phyloP scores from a whole-genome alignment of 1,140 invertebrate species.

The Euwallacea similis region DNA sequence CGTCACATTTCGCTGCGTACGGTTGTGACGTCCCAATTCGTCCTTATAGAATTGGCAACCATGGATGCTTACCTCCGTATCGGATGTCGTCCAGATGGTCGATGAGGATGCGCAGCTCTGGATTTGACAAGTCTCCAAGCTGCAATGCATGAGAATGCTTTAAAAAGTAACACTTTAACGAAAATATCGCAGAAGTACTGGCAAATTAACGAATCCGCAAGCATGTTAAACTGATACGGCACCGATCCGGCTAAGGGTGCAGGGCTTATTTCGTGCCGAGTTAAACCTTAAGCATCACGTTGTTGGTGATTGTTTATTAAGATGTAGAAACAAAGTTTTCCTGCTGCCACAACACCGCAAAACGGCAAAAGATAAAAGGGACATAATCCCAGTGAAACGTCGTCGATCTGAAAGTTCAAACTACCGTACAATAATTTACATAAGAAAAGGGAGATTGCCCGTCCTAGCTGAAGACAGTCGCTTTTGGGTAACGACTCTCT shows the following conservation, averaged over 20 bases:
- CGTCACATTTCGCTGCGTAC: background rate
- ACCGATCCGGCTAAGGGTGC: too few species aligned
- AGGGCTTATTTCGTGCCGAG: too few species aligned
- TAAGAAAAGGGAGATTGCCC: conserved; percentile 24
- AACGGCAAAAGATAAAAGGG: conserved; percentile 1
- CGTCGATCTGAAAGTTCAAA: conserved; percentile 20
- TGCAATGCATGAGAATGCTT: conserved; percentile 54
- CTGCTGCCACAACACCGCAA: background rate
- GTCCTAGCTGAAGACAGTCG: conserved; percentile 19
- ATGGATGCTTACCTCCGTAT: conserved; percentile 71
- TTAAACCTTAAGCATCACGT: too few species aligned
- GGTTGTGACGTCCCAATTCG: too few species aligned
- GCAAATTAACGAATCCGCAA: too few species aligned
- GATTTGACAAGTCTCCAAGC: conserved; percentile 83
- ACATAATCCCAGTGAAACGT: too few species aligned
- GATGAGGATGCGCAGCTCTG: conserved; percentile 81
- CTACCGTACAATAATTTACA: conserved; percentile 29
- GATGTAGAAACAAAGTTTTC: background rate
- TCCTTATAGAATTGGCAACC: background rate
- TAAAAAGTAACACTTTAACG: background rate
- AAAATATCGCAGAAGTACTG: background rate
- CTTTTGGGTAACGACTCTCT: conserved; percentile 29
- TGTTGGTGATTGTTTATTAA: background rate
- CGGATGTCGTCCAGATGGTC: conserved; percentile 85
- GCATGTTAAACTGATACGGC: background rate